These are phyloP conservation scores for Toxotes jaculatrix DNA, from an alignment of 2,113 vertebrate species.

Conservation along the genomic window DNA sequence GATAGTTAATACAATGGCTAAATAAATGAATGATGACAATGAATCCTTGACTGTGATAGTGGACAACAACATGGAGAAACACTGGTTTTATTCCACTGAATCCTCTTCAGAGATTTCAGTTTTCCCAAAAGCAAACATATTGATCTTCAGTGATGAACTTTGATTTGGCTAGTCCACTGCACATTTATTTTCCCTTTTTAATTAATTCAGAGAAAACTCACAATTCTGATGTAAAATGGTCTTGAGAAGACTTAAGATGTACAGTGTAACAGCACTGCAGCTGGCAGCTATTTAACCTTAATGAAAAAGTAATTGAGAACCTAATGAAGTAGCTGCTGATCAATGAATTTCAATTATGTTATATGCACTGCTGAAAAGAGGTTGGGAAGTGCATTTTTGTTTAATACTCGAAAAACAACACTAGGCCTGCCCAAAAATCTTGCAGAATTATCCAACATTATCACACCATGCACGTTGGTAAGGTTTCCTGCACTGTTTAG, in stretches of 20 bases:
- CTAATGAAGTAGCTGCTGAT: conserved; percentile 27
- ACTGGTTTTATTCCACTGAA: conserved; percentile 10
- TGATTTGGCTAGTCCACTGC: conserved; percentile 4
- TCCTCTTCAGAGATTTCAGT: not conserved
- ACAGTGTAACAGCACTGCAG: conserved; percentile 7
- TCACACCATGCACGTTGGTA: conserved; percentile 19
- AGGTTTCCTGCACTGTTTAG: conserved; percentile 22
- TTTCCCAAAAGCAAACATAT: not conserved
- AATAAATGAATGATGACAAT: conserved; percentile 45
- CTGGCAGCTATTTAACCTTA: not conserved
- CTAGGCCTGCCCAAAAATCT: not conserved
- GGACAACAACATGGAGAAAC: conserved; percentile 20
- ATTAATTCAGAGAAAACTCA: conserved; percentile 1
- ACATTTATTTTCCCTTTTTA: conserved; percentile 28
- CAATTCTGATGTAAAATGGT: not conserved
- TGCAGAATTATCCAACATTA: conserved; percentile 8
- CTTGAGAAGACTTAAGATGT: not conserved
- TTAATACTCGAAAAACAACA: conserved; percentile 22
- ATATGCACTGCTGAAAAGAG: conserved; percentile 18
- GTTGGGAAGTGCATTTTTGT: not conserved
- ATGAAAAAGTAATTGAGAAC: conserved; percentile 10
- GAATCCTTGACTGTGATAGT: conserved; percentile 19
- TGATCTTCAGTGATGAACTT: conserved; percentile 1
- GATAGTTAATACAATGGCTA: conserved; percentile 58
- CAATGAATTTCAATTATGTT: conserved; percentile 2